phyloP scores from a whole-genome alignment of 2,888 invertebrate species.

The Xestia ashworthii region DNA sequence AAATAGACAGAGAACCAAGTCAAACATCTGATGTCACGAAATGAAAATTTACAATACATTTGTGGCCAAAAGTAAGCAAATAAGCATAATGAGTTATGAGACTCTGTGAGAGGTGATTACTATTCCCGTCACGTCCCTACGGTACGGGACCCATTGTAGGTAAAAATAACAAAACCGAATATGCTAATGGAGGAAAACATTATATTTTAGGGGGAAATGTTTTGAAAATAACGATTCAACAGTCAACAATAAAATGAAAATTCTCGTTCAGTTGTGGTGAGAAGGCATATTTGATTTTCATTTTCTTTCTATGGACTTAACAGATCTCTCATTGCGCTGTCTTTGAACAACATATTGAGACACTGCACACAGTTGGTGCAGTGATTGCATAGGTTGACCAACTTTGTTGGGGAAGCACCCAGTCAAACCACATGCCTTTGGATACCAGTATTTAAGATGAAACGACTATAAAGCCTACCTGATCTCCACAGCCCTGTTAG shows the following conservation, averaged over 20 bases:
- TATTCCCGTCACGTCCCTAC: not conserved
- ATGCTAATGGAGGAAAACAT: not conserved
- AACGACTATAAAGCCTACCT: too few relatives aligned
- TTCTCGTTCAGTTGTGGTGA: not conserved
- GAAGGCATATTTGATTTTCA: not conserved
- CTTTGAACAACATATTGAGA: too few relatives aligned
- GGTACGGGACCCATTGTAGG: not conserved
- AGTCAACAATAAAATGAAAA: not conserved
- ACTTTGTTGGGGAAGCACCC: too few relatives aligned
- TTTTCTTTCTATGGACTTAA: not conserved
- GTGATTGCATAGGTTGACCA: too few relatives aligned
- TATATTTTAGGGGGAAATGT: not conserved
- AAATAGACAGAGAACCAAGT: too few relatives aligned
- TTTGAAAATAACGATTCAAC: not conserved
- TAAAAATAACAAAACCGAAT: not conserved
- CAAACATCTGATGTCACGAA: not conserved
- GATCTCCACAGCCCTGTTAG: too few relatives aligned
- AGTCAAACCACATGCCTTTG: too few relatives aligned
- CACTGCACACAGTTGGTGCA: too few relatives aligned
- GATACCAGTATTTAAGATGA: too few relatives aligned
- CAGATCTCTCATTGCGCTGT: too few relatives aligned
- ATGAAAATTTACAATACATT: not conserved
- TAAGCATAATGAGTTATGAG: not conserved
- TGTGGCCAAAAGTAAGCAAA: not conserved
- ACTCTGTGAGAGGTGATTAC: not conserved